Evolutionary conservation across 2,888 invertebrate species (phyloP), one percentile per base, ranked within the genome.

Genomic region (Ptycholaimellus sp.): DNA sequence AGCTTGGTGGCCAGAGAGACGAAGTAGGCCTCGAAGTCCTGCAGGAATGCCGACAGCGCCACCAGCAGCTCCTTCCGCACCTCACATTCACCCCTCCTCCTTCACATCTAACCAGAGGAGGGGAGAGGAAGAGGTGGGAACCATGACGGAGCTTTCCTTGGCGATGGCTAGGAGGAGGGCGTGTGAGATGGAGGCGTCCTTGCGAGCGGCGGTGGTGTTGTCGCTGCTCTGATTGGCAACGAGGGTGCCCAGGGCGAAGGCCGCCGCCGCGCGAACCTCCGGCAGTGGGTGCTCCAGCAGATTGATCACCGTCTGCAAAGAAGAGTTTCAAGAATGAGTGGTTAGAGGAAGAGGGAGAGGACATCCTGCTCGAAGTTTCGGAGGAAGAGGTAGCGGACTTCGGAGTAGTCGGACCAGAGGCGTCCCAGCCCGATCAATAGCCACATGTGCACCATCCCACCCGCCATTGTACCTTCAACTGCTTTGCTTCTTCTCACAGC

Each of bases 181-280:
- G n/a, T 23, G 25, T 6, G 25, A 13, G 25, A 23, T 6, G 25
- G 25, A 30, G n/a, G 30, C 30, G 14, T 4, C 3, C 16, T 4
- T 14, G 14, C 30, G 4, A 32, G 50, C 49, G 20, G 44, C 42
- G 13, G 50, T 46, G 2, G 56, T 56, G 36, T 57, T 57, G 32
- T 56, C 56, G 40, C 53, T 55, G 23, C 46, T 38, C 25, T 44
- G 40, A 40, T 57, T 56, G 29, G 48, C 43, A 11, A 56, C 43
- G 13, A 57, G 43, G 41, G 49, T 48, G 23, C 90, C 93, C 42
- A 96, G 66, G 13, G 93, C 90, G 64, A 75, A 87, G 4, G 87
- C 83, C 32, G 80, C 76, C 2, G 87, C 79, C 11, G 87, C 83
- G 40, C 93, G 69, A 33, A 79, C 85, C 69, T 90, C 87, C 1